Evolutionary conservation across 2,113 vertebrate species (phyloP).

Genomic region (Todiramphus chloris): DNA sequence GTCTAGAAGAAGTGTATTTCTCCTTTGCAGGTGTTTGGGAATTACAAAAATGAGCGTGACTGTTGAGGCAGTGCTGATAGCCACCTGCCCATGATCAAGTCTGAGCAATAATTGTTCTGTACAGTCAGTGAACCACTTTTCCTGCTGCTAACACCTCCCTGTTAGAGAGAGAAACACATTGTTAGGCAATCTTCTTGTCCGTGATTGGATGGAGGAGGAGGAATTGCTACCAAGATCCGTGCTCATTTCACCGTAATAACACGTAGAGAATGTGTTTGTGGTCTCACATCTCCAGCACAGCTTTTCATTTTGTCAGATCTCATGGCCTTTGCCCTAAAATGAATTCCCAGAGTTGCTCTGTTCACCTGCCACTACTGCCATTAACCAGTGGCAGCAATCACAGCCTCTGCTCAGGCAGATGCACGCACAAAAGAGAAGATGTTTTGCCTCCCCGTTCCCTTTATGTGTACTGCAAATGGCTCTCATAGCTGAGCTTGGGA

Average conservation of each 20-base stretch:
- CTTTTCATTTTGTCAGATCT: background rate
- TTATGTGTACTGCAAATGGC: background rate
- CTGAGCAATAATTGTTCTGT: background rate
- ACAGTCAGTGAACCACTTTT: background rate
- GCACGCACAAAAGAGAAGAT: background rate
- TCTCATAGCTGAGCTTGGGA: background rate
- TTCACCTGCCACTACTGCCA: accelerated
- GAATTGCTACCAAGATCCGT: background rate
- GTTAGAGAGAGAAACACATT: background rate
- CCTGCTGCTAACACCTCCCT: background rate
- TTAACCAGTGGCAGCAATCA: background rate
- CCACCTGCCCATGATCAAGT: background rate
- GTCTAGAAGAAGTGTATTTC: background rate
- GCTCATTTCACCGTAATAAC: background rate
- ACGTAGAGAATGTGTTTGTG: background rate
- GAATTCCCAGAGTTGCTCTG: background rate
- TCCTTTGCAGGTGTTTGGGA: background rate
- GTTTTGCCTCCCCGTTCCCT: background rate
- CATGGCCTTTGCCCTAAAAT: background rate
- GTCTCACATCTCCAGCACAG: background rate
- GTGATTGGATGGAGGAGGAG: background rate
- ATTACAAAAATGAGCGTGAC: background rate
- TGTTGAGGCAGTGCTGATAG: background rate
- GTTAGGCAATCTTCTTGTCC: background rate
- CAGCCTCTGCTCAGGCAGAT: background rate